Evolutionary conservation across 2,113 vertebrate species (phyloP).

Genomic region (Psammodynastes pulverulentus): DNA sequence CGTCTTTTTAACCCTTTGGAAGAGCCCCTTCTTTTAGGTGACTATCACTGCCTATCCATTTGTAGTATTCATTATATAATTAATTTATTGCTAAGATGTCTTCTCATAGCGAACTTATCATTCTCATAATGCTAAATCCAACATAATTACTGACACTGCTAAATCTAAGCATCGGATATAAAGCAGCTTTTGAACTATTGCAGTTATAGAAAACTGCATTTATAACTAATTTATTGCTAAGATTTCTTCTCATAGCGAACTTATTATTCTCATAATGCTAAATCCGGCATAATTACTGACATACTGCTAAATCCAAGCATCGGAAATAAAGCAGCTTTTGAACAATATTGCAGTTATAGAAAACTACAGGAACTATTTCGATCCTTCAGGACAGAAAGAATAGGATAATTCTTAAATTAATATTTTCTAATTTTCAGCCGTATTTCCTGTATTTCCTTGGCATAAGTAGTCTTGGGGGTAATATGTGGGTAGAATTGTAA

Average conservation of each 20-base stretch:
- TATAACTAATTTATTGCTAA: background rate
- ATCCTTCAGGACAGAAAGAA: background rate
- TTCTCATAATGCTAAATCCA: background rate
- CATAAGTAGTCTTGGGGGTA: background rate
- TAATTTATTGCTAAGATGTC: background rate
- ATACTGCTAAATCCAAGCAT: background rate
- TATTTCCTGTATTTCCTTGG: background rate
- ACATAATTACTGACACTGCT: background rate
- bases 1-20: slow-evolving; percentile 74
- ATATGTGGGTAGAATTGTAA: background rate
- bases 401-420: background rate
- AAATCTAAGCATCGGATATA: background rate
- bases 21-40: slow-evolving; percentile 82
- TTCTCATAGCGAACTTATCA: background rate
- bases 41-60: background rate
- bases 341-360: background rate
- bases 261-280: background rate
- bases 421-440: background rate
- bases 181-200: background rate
- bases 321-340: background rate
- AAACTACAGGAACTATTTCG: background rate
- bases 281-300: background rate
- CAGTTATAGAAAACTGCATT: background rate
- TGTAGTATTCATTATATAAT: background rate
- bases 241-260: background rate